Base-by-base conservation (phyloP, 2,113 vertebrate species). In the Pedetes capensis region DNA sequence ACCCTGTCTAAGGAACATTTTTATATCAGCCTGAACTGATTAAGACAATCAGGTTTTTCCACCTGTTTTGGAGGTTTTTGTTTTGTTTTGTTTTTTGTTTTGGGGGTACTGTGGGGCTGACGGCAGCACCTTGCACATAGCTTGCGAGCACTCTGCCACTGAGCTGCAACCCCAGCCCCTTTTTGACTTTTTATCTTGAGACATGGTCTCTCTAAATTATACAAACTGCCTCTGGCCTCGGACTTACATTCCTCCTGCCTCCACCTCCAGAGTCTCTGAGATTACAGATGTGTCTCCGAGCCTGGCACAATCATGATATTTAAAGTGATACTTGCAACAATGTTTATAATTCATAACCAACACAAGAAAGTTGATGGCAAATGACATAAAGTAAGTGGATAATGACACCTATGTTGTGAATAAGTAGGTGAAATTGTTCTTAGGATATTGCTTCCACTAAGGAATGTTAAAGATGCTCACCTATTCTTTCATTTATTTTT, bases 401-500 rank as follows among this genome's bases (percentile, higher is more conserved):
- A 75, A 53, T 53, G 71, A 17, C 75, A 63, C 59, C 27, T 6
- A 76, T 74, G 6, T 39, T 84, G 47, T 66, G 42, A 94, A 66
- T 76, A 94, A 87, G 11, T 72, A 12, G 22, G 27, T 61, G 61
- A 93, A 74, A 89, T 79, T 83, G 5, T 64, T 88, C 29, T 83
- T 91, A 74, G 12, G 22, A 42, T 79, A 86, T 17, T 89, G 4
- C 57, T 82, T 75, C 90, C 18, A 76, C 63, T n/a, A 68, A 22
- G 39, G 9, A 63, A 53, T 53, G 44, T 72, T 64, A 85, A 76
- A 95, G 49, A 47, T 83, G 27, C 8, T 20, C 16, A 79, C 27
- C 16, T 92, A 9, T 22, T 81, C 91, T 87, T 85, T 72, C 47
- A 84, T 75, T 63, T 89, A 66, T 81, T 95, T 91, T 92, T 89